Conservation (phyloP, 1,140 invertebrate species). For the Tetragnatha versicolor region DNA sequence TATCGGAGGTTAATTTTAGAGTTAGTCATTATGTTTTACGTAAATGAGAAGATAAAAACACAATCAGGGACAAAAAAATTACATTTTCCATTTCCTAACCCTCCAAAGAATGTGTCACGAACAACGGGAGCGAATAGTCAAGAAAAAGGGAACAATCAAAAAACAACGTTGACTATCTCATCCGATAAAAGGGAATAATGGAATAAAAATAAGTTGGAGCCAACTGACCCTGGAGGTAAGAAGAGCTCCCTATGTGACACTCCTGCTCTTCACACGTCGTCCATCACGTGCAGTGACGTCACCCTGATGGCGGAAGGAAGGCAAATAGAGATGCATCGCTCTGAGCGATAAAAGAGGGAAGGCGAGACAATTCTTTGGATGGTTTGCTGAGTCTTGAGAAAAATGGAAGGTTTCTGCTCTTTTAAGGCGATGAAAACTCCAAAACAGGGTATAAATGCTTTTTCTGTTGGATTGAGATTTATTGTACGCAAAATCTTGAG, state of each 20-base stretch:
- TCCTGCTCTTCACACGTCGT: conserved; percentile 30
- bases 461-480: no score
- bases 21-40: no score
- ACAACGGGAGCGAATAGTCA: not conserved
- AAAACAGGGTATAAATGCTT: no score
- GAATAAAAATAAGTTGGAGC: conserved; percentile 4
- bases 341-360: not conserved
- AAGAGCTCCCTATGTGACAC: conserved; percentile 25
- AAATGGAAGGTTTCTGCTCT: no score
- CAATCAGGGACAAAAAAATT: no score
- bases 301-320: conserved; percentile 22
- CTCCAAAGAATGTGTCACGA: no score
- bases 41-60: no score
- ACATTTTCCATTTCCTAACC: no score
- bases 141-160: not conserved
- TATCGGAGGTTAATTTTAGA: no score
- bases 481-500: no score
- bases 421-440: no score
- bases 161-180: not conserved
- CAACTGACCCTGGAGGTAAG: conserved; percentile 35
- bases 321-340: conserved; percentile 42
- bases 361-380: not conserved
- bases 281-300: conserved; percentile 43
- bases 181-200: not conserved
- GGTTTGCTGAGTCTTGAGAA: no score